Evolutionary conservation across 2,113 vertebrate genomes (phyloP).

Genomic region (Lagopus muta): DNA sequence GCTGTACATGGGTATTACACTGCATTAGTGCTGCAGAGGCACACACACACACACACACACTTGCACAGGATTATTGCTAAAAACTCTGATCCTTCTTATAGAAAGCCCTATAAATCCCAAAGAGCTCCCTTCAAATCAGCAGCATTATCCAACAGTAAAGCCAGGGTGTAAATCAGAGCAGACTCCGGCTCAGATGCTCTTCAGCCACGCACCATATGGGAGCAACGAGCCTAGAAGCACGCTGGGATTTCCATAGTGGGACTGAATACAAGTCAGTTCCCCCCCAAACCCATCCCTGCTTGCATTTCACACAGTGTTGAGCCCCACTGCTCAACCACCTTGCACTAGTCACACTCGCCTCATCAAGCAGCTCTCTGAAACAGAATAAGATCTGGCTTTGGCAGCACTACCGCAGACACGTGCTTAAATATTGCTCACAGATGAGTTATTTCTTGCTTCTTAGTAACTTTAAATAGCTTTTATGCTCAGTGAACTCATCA

Average conservation of each 20-base stretch:
- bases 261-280: background rate
- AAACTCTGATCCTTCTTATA: constrained; percentile 31
- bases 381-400: background rate
- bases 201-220: background rate
- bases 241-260: background rate
- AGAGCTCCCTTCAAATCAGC: constrained; percentile 12
- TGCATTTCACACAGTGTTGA: background rate
- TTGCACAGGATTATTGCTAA: constrained; percentile 28
- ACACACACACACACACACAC: background rate
- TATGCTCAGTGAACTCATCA: constrained; percentile 45
- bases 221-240: background rate
- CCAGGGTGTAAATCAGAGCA: background rate
- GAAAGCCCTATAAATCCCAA: constrained; percentile 27
- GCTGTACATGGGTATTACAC: background rate
- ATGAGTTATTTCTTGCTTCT: constrained; percentile 66
- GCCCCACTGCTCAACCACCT: background rate
- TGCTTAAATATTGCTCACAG: constrained; percentile 53
- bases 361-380: background rate
- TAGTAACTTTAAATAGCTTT: constrained; percentile 53
- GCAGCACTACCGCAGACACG: background rate
- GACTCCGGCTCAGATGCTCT: background rate
- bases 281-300: background rate
- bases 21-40: background rate
- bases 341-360: background rate
- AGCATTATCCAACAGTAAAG: constrained; percentile 26